Evolutionary conservation across 2,888 invertebrate species (phyloP).

Genomic region (Sinohyriopsis cumingii): DNA sequence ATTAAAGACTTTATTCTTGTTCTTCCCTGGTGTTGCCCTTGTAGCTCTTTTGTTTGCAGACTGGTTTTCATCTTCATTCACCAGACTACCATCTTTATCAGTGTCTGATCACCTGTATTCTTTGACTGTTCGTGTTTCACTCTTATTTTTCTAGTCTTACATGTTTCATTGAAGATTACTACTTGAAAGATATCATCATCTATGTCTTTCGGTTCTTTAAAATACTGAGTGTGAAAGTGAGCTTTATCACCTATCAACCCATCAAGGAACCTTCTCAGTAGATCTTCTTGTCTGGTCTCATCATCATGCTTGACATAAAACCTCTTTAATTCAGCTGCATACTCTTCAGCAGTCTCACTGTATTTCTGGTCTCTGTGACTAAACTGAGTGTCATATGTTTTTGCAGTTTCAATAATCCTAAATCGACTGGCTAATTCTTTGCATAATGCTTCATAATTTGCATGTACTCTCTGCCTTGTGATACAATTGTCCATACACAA

Average conservation of each 20-base stretch:
- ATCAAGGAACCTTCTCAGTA: conserved; percentile 19
- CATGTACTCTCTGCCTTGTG: conserved; percentile 3
- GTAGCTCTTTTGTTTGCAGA: neutral
- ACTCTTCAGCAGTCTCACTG: conserved; percentile 13
- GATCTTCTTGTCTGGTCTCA: conserved; percentile 20
- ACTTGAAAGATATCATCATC: conserved; percentile 18
- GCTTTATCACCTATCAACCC: conserved; percentile 22
- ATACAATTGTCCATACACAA: conserved; percentile 10
- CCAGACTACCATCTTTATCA: neutral
- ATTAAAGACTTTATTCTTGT: conserved; percentile 7
- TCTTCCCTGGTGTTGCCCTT: conserved; percentile 7
- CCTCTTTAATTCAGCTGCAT: conserved; percentile 20
- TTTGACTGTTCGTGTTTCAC: no score
- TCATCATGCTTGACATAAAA: conserved; percentile 19
- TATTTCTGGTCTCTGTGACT: conserved; percentile 11
- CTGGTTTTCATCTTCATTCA: neutral
- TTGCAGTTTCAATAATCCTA: conserved; percentile 18
- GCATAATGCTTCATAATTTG: conserved; percentile 12
- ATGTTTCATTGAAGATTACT: conserved; percentile 18
- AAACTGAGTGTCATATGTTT: conserved; percentile 13
- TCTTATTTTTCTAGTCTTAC: neutral
- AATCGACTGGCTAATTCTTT: conserved; percentile 12
- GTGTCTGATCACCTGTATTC: neutral
- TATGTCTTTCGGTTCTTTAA: conserved; percentile 20
- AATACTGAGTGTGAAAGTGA: conserved; percentile 19